phyloP scores from a whole-genome alignment of 2,797 vertebrate genomes.

The Rousettus madagascariensis region DNA sequence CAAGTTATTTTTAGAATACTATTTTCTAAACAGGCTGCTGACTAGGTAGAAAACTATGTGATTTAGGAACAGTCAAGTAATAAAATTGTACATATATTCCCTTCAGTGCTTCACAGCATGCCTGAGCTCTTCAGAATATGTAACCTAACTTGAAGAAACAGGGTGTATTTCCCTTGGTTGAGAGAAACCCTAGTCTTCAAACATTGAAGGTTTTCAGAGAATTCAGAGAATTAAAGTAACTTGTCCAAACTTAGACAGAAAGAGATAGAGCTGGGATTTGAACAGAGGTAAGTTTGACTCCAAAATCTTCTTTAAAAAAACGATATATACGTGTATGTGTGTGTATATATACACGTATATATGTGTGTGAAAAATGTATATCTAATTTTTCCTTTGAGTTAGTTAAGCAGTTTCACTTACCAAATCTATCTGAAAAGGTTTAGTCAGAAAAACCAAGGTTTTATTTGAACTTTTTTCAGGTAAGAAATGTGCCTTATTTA shows the following conservation, averaged over 20 bases:
- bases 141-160: background rate
- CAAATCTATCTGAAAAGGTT: background rate
- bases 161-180: background rate
- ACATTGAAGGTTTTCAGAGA: background rate
- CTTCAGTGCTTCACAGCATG: background rate
- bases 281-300: background rate
- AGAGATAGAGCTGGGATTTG: background rate
- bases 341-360: background rate
- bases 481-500: background rate
- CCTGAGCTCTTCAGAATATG: background rate
- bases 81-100: background rate
- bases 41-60: background rate
- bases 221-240: background rate
- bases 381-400: background rate
- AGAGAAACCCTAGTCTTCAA: background rate
- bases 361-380: background rate
- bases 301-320: background rate
- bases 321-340: background rate
- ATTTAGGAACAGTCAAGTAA: background rate
- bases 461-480: background rate
- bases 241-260: background rate
- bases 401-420: background rate
- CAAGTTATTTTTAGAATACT: conserved; percentile 4
- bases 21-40: background rate
- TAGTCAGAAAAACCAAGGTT: background rate